Evolutionary conservation across 2,888 invertebrate species (phyloP).

Genomic region (Icerya purchasi): DNA sequence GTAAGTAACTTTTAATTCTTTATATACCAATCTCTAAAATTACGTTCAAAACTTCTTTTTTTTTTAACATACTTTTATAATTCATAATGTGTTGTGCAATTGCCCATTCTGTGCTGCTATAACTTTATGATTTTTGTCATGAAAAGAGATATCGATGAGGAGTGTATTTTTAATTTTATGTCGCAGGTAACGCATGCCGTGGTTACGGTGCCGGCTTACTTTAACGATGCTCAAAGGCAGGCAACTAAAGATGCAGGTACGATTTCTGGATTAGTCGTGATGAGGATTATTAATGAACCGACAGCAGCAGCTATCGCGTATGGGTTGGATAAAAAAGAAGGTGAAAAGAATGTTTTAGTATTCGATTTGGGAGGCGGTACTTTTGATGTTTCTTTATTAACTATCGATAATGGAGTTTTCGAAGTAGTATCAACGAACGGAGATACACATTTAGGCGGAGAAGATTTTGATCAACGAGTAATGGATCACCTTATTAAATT

Average conservation of each 20-base stretch:
- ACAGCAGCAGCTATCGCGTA: slow-evolving; percentile 95
- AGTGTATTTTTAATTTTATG: no score
- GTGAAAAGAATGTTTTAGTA: slow-evolving; percentile 93
- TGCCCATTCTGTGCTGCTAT: no score
- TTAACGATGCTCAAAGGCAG: slow-evolving; percentile 98
- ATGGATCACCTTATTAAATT: slow-evolving; percentile 98
- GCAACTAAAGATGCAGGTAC: slow-evolving; percentile 96
- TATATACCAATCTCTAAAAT: no score
- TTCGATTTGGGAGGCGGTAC: slow-evolving; percentile 99
- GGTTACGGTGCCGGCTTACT: slow-evolving; percentile 92
- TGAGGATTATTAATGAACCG: slow-evolving; percentile 95
- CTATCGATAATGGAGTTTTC: slow-evolving; percentile 97
- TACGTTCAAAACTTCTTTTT: no score
- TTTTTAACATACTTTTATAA: no score
- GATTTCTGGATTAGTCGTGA: slow-evolving; percentile 76
- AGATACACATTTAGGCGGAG: slow-evolving; percentile 94
- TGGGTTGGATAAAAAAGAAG: slow-evolving; percentile 87
- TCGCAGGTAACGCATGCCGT: slow-evolving; percentile 49
- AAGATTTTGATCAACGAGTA: slow-evolving; percentile 94
- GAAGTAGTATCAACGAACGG: slow-evolving; percentile 84
- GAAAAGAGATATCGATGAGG: no score
- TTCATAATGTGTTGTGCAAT: no score
- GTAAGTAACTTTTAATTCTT: no score
- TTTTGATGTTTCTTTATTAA: slow-evolving; percentile 92
- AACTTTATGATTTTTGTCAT: no score